Evolutionary conservation across 2,797 vertebrate species (phyloP).

Genomic region (Rousettus madagascariensis): DNA sequence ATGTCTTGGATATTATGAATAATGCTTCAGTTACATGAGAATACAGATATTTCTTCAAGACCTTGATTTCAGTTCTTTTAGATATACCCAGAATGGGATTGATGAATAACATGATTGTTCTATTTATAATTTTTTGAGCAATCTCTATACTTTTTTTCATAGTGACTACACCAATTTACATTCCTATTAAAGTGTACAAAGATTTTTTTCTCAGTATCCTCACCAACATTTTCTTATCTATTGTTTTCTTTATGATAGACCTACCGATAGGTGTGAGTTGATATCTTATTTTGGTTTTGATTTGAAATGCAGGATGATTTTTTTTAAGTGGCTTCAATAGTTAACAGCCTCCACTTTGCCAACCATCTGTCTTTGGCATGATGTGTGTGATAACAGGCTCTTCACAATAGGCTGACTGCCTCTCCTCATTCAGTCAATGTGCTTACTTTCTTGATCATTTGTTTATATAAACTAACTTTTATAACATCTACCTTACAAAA

Average conservation of each 20-base stretch:
- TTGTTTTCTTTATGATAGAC: background rate
- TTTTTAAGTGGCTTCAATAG: conserved; percentile 42
- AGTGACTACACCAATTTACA: background rate
- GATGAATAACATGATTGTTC: background rate
- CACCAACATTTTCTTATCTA: background rate
- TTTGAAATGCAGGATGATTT: background rate
- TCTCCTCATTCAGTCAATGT: conserved; percentile 59
- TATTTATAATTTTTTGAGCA: background rate
- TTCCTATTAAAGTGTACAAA: background rate
- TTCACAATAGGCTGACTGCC: conserved; percentile 11
- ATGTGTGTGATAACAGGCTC: conserved; percentile 54
- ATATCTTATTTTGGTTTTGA: background rate
- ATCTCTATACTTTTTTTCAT: background rate
- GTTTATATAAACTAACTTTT: background rate
- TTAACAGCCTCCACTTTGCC: conserved; percentile 47
- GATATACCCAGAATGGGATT: background rate
- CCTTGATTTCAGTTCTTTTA: background rate
- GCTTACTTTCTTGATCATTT: conserved; percentile 53
- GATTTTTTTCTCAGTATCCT: background rate
- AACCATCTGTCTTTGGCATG: conserved; percentile 73
- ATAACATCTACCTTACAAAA: conserved; percentile 42
- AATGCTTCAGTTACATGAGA: background rate
- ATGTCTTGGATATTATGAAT: background rate
- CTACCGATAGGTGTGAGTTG: background rate
- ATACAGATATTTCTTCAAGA: background rate